phyloP scores from a whole-genome alignment of 2,797 vertebrate genomes.

The Muraenolepis orangiensis region DNA sequence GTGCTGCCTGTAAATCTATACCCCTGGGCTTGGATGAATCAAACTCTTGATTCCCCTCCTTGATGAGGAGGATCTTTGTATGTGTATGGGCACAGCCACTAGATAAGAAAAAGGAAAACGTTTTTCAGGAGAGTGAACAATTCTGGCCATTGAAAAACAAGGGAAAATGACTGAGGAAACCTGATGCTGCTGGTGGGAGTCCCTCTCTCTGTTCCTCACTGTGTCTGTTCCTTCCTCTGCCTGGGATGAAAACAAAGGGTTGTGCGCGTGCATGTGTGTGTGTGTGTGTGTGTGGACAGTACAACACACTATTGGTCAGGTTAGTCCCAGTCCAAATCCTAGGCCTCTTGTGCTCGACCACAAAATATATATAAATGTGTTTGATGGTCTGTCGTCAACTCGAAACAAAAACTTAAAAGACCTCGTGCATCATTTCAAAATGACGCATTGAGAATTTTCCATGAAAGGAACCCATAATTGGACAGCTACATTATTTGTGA shows the following conservation, averaged over 20 bases:
- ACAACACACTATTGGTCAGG: not conserved
- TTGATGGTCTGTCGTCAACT: not conserved
- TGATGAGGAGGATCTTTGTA: conserved; percentile 21
- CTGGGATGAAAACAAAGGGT: conserved; percentile 45
- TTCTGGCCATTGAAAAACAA: conserved; percentile 59
- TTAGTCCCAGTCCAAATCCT: conserved; percentile 23
- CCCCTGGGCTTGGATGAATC: not conserved
- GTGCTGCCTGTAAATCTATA: not conserved
- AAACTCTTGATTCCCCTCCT: not conserved
- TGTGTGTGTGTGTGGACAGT: conserved; percentile 38
- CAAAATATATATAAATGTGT: not conserved
- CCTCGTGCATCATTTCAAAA: not conserved
- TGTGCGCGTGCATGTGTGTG: conserved; percentile 39
- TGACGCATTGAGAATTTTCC: not conserved
- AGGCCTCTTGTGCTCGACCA: not conserved
- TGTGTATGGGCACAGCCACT: not conserved
- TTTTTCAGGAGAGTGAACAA: conserved; percentile 60
- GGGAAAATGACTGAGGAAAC: conserved; percentile 57
- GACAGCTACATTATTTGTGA: not conserved
- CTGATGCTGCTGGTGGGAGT: conserved; percentile 43
- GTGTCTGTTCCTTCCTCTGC: conserved; percentile 30
- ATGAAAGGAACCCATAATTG: not conserved
- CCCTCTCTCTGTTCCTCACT: no score
- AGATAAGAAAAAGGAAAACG: conserved; percentile 11
- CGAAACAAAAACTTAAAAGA: not conserved